Evolutionary conservation across 2,888 invertebrate genomes (phyloP).

Genomic region (Allacma fusca): DNA sequence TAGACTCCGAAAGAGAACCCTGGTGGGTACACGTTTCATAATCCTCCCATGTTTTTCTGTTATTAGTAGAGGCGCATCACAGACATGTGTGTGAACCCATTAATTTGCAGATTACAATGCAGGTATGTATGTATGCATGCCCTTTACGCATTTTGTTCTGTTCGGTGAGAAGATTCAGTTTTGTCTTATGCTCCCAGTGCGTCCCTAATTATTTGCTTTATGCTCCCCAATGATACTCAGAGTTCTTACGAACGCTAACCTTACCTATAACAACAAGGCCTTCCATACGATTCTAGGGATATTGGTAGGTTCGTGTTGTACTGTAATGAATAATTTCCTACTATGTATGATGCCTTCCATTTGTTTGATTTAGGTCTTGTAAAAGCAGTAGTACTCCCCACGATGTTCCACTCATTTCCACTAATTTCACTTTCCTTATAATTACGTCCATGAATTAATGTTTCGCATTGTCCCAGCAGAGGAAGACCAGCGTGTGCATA

Average conservation of each 20-base stretch:
- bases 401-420: background rate
- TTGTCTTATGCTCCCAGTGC: background rate
- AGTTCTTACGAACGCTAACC: no score
- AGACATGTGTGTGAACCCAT: background rate
- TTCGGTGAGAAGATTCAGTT: no score
- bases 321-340: background rate
- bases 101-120: constrained; percentile 5
- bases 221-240: no score
- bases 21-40: background rate
- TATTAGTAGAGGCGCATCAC: background rate
- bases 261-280: no score
- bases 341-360: background rate
- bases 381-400: background rate
- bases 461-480: no score
- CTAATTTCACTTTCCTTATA: background rate
- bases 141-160: background rate
- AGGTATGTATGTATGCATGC: background rate
- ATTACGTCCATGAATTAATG: no score
- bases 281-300: no score
- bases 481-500: no score
- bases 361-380: background rate
- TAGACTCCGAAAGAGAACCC: background rate
- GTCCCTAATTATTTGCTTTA: no score
- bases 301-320: background rate
- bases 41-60: background rate